Base-by-base conservation (phyloP, 2,113 vertebrate genomes). In the Montifringilla adamsi region DNA sequence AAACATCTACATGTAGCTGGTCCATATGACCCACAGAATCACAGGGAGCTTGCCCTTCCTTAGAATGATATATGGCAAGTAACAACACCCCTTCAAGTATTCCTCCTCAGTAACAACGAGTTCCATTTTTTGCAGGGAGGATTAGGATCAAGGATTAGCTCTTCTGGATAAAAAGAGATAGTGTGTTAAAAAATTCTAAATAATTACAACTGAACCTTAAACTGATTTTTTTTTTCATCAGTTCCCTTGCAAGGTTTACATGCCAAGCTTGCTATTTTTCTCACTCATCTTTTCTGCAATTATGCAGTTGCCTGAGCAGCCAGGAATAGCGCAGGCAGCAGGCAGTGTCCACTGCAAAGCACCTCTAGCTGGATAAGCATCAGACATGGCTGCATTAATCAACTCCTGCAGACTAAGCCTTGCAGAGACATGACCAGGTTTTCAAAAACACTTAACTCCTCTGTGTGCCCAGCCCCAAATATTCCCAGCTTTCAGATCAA, bases 381-480 rank as follows among this genome's bases (percentile, higher is more conserved):
- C 87, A 77, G 73, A 47, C 24, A 17, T 1, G 6, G 72, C 62
- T 62, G 41, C 27, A 35, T 59, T 43, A 70, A 84, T 72, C 59
- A 53, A 14, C 15, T 74, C 26, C 35, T 87, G 47, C 22, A 78
- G 41, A 62, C 22, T 37, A 77, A 94, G 74, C 27, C 59, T 66
- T 43, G 35, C 0, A 1, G 41, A 90, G 60, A 62, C 52, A 59
- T 0, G 2, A 77, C 11, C 0, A 0, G 7, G 4, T 58, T 87
- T 89, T 30, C 28, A 80, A 85, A 83, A 83, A 15, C 19, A 28
- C 31, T 44, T 4, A 47, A 41, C 33, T 37, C 52, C 12, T 67
- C 50, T 50, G 9, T 8, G 10, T 37, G 52, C 39, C n/a, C 39
- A 37, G 67, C 19, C 12, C 20, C 55, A 82, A 66, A n/a, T 8